A percentile compares a stretch with the other conserved stretches of the same genome.
These are phyloP conservation scores for Mercenaria mercenaria DNA, from an alignment of 1,140 invertebrate genomes.

Conservation along the genomic window DNA sequence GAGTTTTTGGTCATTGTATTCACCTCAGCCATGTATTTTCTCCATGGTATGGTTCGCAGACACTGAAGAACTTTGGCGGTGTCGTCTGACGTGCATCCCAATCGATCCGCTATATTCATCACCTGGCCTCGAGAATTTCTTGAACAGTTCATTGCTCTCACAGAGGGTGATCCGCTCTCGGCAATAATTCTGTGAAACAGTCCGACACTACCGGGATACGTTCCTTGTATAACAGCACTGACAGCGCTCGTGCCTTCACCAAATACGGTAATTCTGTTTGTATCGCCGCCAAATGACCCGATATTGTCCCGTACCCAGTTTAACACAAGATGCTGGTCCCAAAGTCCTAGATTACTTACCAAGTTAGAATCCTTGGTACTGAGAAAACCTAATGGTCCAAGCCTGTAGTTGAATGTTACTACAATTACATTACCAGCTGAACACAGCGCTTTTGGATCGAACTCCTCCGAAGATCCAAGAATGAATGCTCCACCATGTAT, in stretches of 20 bases:
- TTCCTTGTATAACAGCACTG: slow-evolving; percentile 93
- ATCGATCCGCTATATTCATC: neutral
- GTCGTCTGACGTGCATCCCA: neutral
- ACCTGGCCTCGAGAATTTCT: too few relatives aligned
- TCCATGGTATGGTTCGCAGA: neutral
- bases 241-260: slow-evolving; percentile 98
- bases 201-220: slow-evolving; percentile 21
- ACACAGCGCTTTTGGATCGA: slow-evolving; percentile 92
- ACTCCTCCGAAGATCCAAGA: slow-evolving; percentile 94
- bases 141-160: neutral
- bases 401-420: slow-evolving; percentile 91
- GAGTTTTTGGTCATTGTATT: neutral
- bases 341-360: slow-evolving; percentile 83
- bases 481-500: slow-evolving; percentile 98
- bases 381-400: slow-evolving; percentile 95
- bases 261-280: slow-evolving; percentile 96
- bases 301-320: slow-evolving; percentile 93
- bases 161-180: slow-evolving; percentile 54
- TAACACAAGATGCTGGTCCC: slow-evolving; percentile 94
- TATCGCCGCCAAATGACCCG: slow-evolving; percentile 95
- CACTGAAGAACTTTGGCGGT: neutral
- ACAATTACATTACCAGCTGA: slow-evolving; percentile 92
- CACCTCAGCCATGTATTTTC: neutral
- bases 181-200: slow-evolving; percentile 64
- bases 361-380: slow-evolving; percentile 4